Base-by-base conservation (phyloP, 2,888 invertebrate species). In the Meghimatium bilineatum region DNA sequence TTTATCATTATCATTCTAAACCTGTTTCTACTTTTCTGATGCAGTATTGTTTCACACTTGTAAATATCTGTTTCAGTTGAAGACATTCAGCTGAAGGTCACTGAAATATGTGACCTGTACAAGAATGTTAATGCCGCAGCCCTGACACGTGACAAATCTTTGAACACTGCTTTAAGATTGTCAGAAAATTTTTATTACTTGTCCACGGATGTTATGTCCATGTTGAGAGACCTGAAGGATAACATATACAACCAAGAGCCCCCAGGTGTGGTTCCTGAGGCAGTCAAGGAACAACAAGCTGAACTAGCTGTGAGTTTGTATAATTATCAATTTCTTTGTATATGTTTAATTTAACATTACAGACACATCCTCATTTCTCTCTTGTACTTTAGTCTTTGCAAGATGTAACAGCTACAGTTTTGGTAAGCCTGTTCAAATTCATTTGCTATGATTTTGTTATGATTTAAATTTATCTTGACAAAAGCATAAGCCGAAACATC, bases 141-240 rank as follows among this genome's bases (percentile, higher is more conserved):
- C 49, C 85, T 86, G 60, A 88, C 88, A 72, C 86, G 92, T 36
- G 91, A 90, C 36, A 87, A 86, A n/a, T 86, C 89, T 72, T 86
- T 93, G 71, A 87, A 88, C 10, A 89, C 90, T 63, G 91, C 92
- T 6, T 87, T 92, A 6, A 86, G 85, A 8, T 90, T 91, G 77
- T 90, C 93, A 0, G 90, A 92, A 26, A 90, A 90, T 81, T 93
- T 93, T 88, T 89, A 88, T 84, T 89, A 91, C 84, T 88, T 91
- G 36, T 92, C 91, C 82, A 87, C 89, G 12, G 93, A 92, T 29
- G 90, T 91, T 49, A 91, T 91, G 88, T 89, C 91, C 6, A 89
- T 90, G 52, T 87, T 93, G 26, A 87, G 92, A 17, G 93, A 93
- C 85, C 89, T 93, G 34, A 92, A 93, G 86, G 93, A 93, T 86